Base-by-base conservation (phyloP, 2,797 vertebrate genomes). In the Orientallactaga sibirica region DNA sequence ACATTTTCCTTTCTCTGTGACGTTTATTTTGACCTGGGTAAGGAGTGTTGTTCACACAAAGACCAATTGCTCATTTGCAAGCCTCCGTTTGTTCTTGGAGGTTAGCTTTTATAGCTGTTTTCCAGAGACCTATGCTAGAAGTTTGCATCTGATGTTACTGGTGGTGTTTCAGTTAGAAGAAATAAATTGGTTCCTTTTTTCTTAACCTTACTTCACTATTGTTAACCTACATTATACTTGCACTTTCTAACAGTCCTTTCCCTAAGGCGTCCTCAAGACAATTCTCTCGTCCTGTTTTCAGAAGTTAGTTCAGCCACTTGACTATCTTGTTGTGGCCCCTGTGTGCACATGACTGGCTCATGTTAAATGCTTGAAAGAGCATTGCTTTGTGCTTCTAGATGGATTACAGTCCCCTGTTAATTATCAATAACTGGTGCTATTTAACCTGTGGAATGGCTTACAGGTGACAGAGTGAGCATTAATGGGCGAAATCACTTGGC, bases 341-440 rank as follows among this genome's bases (percentile, higher is more conserved):
- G 11, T 62, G 19, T 87, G 55, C 93, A 88, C 75, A 79, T 70
- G 85, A 64, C 81, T 33, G 18, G 14, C 73, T 93, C 62, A 5
- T 29, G 71, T 78, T 79, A 87, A 86, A 86, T 93, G 68, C 86
- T 84, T 88, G 74, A 61, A 90, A 93, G 93, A 96, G 25, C 87
- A 80, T 74, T 62, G 71, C 88, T 93, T 75, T 95, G 71, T 94
- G 90, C 73, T 92, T 94, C 76, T 84, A 66, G 64, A n/a, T 93
- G 89, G 70, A 48, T 91, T 71, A 67, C 37, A 77, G 33, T 88
- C 19, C 62, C 52, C 18, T 93, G 75, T 67, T 95, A 88, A 96
- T 93, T 79, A 66, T 91, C 43, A 85, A 73, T 91, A 41, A 81
- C 67, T 10, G 55, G 24, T 92, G 71, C 84, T 91, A 15, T 77